A percentile compares a stretch with the other conserved stretches of the same genome.
phyloP scores from a whole-genome alignment of 30 jellyfish, hydroid and myxozoan genomes.

The Morbakka virulenta region DNA sequence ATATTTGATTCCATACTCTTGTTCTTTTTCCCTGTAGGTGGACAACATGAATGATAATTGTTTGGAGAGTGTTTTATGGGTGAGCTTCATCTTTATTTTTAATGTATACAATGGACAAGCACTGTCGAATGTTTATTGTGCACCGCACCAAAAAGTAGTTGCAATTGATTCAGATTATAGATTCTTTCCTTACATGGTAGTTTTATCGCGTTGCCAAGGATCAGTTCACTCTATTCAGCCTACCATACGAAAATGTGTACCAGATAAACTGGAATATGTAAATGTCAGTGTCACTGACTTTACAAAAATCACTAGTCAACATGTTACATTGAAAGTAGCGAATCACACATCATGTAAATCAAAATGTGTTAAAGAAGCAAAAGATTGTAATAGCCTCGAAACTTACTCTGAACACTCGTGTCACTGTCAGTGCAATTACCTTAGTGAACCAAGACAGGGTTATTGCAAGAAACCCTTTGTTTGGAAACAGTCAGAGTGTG shows the following conservation, averaged over 20 bases:
- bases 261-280: background rate
- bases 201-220: constrained; percentile 33
- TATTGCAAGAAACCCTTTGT: constrained; percentile 9
- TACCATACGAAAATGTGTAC: constrained; percentile 10
- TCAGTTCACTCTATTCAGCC: constrained; percentile 5
- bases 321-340: background rate
- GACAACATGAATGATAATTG: too few relatives aligned
- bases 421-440: constrained; percentile 22
- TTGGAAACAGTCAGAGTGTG: constrained; percentile 29
- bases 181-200: constrained; percentile 17
- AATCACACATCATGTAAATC: constrained; percentile 35
- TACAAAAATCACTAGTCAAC: background rate
- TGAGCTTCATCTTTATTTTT: too few relatives aligned
- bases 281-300: background rate
- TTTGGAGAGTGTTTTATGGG: too few relatives aligned
- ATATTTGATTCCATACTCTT: too few relatives aligned
- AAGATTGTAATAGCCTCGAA: constrained; percentile 31
- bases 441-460: constrained; percentile 3
- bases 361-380: background rate
- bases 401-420: background rate
- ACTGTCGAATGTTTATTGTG: too few relatives aligned
- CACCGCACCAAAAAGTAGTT: constrained; percentile 9
- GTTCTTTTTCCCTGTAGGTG: too few relatives aligned
- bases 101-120: too few relatives aligned
- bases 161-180: constrained; percentile 35